A percentile compares a stretch with the other conserved stretches of the same genome.
Conservation (phyloP, 2,888 invertebrate species). For the Cremastobaeus sp. region DNA sequence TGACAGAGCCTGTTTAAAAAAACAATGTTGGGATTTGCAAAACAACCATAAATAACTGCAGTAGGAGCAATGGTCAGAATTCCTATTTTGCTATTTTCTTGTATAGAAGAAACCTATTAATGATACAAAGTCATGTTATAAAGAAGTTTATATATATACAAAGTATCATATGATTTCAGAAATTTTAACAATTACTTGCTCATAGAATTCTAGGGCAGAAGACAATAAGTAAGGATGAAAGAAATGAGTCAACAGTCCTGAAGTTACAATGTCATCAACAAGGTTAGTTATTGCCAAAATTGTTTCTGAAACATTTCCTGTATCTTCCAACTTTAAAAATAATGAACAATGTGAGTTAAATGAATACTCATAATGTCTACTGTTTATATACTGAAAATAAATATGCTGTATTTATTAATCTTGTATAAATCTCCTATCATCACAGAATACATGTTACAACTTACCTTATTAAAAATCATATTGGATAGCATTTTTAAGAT, state of each 20-base stretch:
- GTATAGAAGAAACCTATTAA: not conserved
- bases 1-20: constrained; percentile 71
- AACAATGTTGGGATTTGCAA: constrained; percentile 66
- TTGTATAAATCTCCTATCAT: not conserved
- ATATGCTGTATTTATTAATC: not conserved
- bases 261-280: constrained; percentile 65
- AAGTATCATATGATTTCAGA: not conserved
- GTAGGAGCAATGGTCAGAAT: constrained; percentile 71
- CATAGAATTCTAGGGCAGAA: constrained; percentile 69
- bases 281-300: constrained; percentile 63
- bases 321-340: constrained; percentile 68
- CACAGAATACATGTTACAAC: not conserved
- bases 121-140: not conserved
- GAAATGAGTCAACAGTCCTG: constrained; percentile 69
- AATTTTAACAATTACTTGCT: constrained; percentile 63
- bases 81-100: constrained; percentile 29
- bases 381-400: constrained; percentile 34
- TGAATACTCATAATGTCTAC: not conserved
- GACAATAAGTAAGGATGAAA: constrained; percentile 27
- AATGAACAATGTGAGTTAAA: constrained; percentile 26
- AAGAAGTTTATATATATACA: not conserved
- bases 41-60: constrained; percentile 71
- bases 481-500: constrained; percentile 38
- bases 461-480: constrained; percentile 35
- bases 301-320: constrained; percentile 64